phyloP scores from a whole-genome alignment of 1,140 invertebrate species.

The Drosophila gunungcola region DNA sequence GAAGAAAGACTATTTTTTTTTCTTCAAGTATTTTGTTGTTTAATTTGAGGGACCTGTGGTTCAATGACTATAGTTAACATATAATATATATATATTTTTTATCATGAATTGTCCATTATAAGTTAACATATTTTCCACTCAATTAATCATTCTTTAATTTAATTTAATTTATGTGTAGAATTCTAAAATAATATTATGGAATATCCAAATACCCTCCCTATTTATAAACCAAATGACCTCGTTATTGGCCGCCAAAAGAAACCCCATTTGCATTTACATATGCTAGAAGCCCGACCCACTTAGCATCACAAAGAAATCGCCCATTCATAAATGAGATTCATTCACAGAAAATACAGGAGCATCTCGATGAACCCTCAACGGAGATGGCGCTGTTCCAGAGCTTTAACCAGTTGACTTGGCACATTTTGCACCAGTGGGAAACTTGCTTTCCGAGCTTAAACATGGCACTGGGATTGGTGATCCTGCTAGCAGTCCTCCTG shows the following conservation, averaged over 20 bases:
- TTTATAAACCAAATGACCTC: slow-evolving; percentile 17
- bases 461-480: slow-evolving; percentile 44
- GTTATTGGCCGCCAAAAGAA: not conserved
- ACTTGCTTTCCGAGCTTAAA: not conserved
- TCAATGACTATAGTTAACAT: too few relatives aligned
- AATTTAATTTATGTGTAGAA: too few relatives aligned
- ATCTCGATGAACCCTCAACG: slow-evolving; percentile 42
- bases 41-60: too few relatives aligned
- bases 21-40: too few relatives aligned
- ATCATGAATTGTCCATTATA: too few relatives aligned
- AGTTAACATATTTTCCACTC: too few relatives aligned
- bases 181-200: not conserved
- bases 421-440: slow-evolving; percentile 11
- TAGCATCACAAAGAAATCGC: slow-evolving; percentile 13
- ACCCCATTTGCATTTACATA: slow-evolving; percentile 2
- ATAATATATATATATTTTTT: too few relatives aligned
- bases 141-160: too few relatives aligned
- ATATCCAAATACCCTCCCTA: not conserved
- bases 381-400: not conserved
- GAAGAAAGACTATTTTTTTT: too few relatives aligned
- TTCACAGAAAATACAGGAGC: slow-evolving; percentile 10
- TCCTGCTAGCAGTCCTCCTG: slow-evolving; percentile 32
- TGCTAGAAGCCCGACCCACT: slow-evolving; percentile 3
- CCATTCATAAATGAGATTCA: slow-evolving; percentile 29
- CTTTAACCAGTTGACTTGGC: slow-evolving; percentile 2